Evolutionary conservation across 2,113 vertebrate genomes (phyloP), one percentile per base, ranked within the genome.

Genomic region (Oncorhynchus gorbuscha): DNA sequence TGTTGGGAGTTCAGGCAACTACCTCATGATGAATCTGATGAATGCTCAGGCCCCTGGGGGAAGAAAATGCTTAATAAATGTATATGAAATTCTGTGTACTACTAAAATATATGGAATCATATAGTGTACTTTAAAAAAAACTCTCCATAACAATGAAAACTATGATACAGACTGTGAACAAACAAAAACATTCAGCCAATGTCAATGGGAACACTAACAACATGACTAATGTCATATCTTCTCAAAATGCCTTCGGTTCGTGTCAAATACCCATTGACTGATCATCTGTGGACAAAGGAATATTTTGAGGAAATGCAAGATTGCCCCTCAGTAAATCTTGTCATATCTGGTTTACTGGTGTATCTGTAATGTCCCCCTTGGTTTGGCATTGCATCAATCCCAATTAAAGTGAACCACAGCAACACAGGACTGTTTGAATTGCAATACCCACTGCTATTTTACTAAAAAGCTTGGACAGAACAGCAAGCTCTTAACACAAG

Each of bases 321-420:
- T 73, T 76, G 73, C 51, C 55, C 61, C 22, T 77, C 30, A 69
- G 76, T 85, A 75, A 70, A 76, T 81, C 74, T 76, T 74, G 67
- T 83, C 81, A 81, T 76, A 45, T 74, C 55, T 69, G 26, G 55
- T 77, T 75, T 72, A 73, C 49, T 45, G 61, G 69, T 69, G 73
- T 49, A 76, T 75, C 35, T 79, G 58, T 81, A 81, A 81, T 69
- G 69, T 77, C 71, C 30, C 68, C 55, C 51, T 73, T 77, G 79
- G 68, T 76, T 80, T 79, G 72, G 75, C 69, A 35, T 32, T 48
- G 30, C 71, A 79, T 81, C 82, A 76, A 79, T 83, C 72, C 76
- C 79, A 73, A 75, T 81, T 81, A 86, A 79, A 55, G 28, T 30
- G 69, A 72, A 69, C 66, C 58, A 67, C 28, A 48, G 70, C 48